Conservation (phyloP, 2,888 invertebrate species). For the Gonocerus acuteangulatus region DNA sequence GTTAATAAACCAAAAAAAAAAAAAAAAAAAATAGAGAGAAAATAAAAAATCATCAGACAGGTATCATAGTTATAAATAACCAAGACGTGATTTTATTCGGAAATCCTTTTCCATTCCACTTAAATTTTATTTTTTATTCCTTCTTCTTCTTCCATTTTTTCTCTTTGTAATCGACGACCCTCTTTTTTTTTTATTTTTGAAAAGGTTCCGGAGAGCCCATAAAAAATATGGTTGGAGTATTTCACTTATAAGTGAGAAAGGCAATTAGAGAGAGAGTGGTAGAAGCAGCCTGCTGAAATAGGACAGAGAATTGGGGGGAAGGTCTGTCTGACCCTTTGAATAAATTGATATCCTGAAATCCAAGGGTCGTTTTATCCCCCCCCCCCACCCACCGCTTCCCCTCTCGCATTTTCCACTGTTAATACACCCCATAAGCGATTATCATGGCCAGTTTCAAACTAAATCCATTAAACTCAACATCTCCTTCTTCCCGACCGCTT, state of each 20-base stretch:
- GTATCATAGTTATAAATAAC: no score
- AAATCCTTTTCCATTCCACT: no score
- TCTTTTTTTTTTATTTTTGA: not conserved
- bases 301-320: not conserved
- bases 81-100: no score
- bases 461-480: not conserved
- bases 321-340: not conserved
- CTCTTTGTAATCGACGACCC: conserved; percentile 2
- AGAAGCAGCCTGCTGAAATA: conserved; percentile 12
- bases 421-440: not conserved
- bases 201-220: not conserved
- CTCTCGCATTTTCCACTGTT: not conserved
- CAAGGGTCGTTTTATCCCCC: not conserved
- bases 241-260: conserved; percentile 13
- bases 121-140: not conserved
- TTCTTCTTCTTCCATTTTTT: not conserved
- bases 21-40: no score
- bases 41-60: no score
- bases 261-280: conserved; percentile 7
- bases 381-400: not conserved
- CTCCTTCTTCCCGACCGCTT: not conserved
- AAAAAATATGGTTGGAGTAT: conserved; percentile 4
- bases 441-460: not conserved
- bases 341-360: conserved; percentile 18
- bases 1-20: no score